Base-by-base conservation (phyloP, 2,888 invertebrate species). In the Sericinus montela region DNA sequence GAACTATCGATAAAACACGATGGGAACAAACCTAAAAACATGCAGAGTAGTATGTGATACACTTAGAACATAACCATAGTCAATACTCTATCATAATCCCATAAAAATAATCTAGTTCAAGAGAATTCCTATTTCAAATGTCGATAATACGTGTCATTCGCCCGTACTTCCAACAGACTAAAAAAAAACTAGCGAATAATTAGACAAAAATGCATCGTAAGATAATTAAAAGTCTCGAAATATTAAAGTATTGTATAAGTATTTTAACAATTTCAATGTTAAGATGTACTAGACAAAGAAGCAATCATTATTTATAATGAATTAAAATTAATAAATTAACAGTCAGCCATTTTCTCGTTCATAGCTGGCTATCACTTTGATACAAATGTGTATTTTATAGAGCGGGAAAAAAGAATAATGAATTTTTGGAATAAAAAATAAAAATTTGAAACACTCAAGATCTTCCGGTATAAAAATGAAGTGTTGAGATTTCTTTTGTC, bases 311-410 rank as follows among this genome's bases (percentile, higher is more conserved):
- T 85, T 85, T 85, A 87, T 86, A 83, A 79, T 75, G 65, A 69
- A 72, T 73, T 19, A 58, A 59, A 60, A 55, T 55, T 69, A 67
- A 71, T 72, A 65, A 60, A 59, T 51, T 45, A 51, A 65, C 67
- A 72, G 70, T 72, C 72, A 67, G 84, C 84, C 83, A 72, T 78
- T 74, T 80, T 74, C 78, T 77, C 67, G 77, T 77, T 80, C 73
- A 69, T 73, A 75, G 85, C 83, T 83, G 86, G 80, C 84, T 4
- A 72, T 64, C 80, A 77, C 75, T 88, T 88, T 87, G 87, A 87
- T 87, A 87, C 84, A 81, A 78, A 80, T 80, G 29, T 80, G 81
- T 86, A 85, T 88, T 88, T 88, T 88, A 80, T 85, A 85, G 83
- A 84, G 75, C 71, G 72, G 69, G 70, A 63, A 32, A 59, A 56